Percentiles rank a stretch among this genome's conserved stretches.
Evolutionary conservation across 2,113 vertebrate species (phyloP).

Genomic region (Channa maculata): DNA sequence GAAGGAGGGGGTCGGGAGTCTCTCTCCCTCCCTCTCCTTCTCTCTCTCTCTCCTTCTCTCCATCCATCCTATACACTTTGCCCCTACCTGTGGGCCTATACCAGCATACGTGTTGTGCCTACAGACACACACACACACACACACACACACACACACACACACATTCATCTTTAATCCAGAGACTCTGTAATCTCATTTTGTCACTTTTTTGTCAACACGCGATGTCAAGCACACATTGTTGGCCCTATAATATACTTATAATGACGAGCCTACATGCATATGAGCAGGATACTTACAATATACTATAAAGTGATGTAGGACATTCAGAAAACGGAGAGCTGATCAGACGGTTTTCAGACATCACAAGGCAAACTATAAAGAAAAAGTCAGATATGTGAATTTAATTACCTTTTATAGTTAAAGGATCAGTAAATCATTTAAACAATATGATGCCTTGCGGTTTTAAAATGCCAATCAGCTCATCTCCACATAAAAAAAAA

Average conservation of each 20-base stretch:
- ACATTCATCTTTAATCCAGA: slow-evolving; percentile 64
- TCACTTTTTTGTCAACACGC: slow-evolving; percentile 73
- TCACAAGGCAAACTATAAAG: slow-evolving; percentile 16
- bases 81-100: slow-evolving; percentile 70
- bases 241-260: slow-evolving; percentile 49
- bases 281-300: slow-evolving; percentile 46
- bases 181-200: slow-evolving; percentile 75
- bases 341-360: slow-evolving; percentile 55
- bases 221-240: slow-evolving; percentile 55
- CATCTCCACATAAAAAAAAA: neutral
- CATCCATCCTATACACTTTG: slow-evolving; percentile 67
- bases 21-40: slow-evolving; percentile 23
- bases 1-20: slow-evolving; percentile 76
- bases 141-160: too few species aligned
- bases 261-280: slow-evolving; percentile 57
- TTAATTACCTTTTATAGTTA: neutral
- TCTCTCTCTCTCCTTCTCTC: slow-evolving; percentile 41
- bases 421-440: neutral
- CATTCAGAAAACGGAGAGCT: slow-evolving; percentile 4
- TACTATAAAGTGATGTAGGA: slow-evolving; percentile 46
- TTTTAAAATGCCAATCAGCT: slow-evolving; percentile 8
- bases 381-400: neutral
- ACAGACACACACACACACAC: slow-evolving; percentile 39
- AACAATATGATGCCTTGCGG: neutral
- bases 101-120: slow-evolving; percentile 64